Percentiles rank a stretch among this genome's conserved stretches.
phyloP scores from a whole-genome alignment of 37 sponge, comb jelly and placozoan species.

The Agelas oroides region DNA sequence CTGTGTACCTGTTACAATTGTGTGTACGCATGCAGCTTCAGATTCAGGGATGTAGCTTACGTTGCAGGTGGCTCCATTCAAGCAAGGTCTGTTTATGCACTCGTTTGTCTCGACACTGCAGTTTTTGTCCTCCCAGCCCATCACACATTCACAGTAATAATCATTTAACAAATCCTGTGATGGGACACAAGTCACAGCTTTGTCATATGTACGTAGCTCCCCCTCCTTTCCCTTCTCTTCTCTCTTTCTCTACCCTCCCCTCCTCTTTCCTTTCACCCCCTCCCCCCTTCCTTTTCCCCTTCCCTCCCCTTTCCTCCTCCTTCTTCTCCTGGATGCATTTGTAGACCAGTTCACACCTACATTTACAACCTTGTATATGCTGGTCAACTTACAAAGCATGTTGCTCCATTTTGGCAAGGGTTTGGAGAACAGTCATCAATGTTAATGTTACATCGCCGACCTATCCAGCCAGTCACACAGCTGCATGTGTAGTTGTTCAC shows the following conservation, averaged over 20 bases:
- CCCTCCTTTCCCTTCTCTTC: no score
- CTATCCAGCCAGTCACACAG: slow-evolving; percentile 51
- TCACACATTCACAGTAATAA: background rate
- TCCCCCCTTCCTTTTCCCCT: background rate
- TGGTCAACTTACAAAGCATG: background rate
- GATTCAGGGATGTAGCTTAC: background rate
- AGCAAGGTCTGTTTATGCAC: slow-evolving; percentile 1
- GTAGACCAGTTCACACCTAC: background rate
- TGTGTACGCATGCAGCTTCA: no score
- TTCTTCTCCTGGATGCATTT: background rate
- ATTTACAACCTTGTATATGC: no score
- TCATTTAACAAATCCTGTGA: no score
- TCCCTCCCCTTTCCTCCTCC: background rate
- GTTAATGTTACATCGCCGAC: slow-evolving; percentile 39
- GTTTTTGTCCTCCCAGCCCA: slow-evolving; percentile 3
- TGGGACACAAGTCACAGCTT: no score
- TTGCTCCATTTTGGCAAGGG: slow-evolving; percentile 1
- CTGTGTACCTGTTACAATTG: no score
- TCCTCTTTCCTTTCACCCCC: background rate
- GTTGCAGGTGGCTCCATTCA: background rate
- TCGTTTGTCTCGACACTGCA: slow-evolving; percentile 13
- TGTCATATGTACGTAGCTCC: no score
- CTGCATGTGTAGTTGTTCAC: slow-evolving; percentile 29
- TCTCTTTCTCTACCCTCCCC: no score
- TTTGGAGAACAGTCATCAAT: slow-evolving; percentile 3